These are phyloP conservation scores for Odontocerum albicorne DNA, from an alignment of 2,888 invertebrate species.

Conservation along the genomic window DNA sequence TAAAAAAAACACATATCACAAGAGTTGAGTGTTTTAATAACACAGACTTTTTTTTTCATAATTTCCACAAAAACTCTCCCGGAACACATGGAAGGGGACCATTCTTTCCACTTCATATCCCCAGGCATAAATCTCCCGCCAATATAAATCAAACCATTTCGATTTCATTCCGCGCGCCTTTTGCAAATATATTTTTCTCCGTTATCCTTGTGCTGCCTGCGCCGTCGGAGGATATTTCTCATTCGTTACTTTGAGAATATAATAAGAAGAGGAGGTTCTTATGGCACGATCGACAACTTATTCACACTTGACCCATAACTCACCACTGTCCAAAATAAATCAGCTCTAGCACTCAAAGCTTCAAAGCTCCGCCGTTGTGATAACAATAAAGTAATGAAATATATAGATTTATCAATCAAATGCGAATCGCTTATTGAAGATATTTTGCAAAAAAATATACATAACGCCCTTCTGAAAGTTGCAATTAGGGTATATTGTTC, in stretches of 20 bases:
- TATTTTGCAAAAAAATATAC: too few species aligned
- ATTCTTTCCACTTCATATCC: constrained; percentile 24
- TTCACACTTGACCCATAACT: constrained; percentile 16
- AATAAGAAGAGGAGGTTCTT: constrained; percentile 15
- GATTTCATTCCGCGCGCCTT: constrained; percentile 24
- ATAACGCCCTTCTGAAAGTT: too few species aligned
- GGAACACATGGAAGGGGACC: neutral
- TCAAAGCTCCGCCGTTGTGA: too few species aligned
- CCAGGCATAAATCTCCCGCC: constrained; percentile 25
- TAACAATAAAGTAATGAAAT: too few species aligned
- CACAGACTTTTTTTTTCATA: too few species aligned
- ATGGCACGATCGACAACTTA: constrained; percentile 5
- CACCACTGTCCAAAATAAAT: constrained; percentile 7
- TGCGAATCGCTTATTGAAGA: too few species aligned
- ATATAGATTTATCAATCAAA: too few species aligned
- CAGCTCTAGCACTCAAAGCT: too few species aligned
- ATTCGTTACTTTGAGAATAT: constrained; percentile 26
- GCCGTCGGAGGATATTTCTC: constrained; percentile 26
- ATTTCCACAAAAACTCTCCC: too few species aligned
- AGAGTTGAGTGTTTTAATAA: too few species aligned
- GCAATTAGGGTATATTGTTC: too few species aligned
- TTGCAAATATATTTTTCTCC: constrained; percentile 27
- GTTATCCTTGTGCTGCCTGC: constrained; percentile 5
- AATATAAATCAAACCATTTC: constrained; percentile 33
- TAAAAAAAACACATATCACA: too few species aligned